Evolutionary conservation across 2,113 vertebrate species (phyloP).

Genomic region (Chlamydotis undulata): DNA sequence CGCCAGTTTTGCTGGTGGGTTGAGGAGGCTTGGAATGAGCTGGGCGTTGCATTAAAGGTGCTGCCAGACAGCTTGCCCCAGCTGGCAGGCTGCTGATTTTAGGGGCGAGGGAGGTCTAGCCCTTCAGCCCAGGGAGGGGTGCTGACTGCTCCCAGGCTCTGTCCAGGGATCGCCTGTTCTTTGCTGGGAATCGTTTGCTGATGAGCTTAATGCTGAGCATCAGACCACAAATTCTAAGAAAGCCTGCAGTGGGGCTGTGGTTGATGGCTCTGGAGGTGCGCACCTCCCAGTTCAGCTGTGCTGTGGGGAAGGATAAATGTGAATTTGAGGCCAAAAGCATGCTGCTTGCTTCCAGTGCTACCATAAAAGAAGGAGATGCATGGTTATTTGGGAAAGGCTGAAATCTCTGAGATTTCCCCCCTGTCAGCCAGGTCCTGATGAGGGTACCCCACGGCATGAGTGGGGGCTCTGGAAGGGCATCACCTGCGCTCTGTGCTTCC

Average conservation of each 20-base stretch:
- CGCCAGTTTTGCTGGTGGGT: not conserved
- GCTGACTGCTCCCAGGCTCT: not conserved
- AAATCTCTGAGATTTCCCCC: not conserved
- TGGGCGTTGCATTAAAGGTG: rapidly evolving
- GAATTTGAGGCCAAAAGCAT: not conserved
- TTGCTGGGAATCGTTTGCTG: not conserved
- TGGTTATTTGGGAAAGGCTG: not conserved
- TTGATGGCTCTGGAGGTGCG: not conserved
- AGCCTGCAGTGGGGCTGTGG: not conserved
- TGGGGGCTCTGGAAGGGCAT: not conserved
- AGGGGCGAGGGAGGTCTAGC: not conserved
- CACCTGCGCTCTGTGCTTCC: not conserved
- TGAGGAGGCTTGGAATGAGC: not conserved
- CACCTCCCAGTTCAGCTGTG: not conserved
- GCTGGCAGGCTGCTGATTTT: not conserved
- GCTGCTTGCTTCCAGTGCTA: not conserved
- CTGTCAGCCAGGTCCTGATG: not conserved
- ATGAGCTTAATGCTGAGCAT: not conserved
- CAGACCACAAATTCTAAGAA: not conserved
- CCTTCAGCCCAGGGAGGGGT: not conserved
- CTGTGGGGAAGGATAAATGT: not conserved
- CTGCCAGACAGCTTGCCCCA: not conserved
- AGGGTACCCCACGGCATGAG: not conserved
- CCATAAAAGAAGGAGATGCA: not conserved
- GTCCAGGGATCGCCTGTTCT: not conserved